A percentile compares a stretch with the other conserved stretches of the same genome.
Evolutionary conservation across 2,797 vertebrate genomes (phyloP).

Genomic region (Sphenopsis melanotis): DNA sequence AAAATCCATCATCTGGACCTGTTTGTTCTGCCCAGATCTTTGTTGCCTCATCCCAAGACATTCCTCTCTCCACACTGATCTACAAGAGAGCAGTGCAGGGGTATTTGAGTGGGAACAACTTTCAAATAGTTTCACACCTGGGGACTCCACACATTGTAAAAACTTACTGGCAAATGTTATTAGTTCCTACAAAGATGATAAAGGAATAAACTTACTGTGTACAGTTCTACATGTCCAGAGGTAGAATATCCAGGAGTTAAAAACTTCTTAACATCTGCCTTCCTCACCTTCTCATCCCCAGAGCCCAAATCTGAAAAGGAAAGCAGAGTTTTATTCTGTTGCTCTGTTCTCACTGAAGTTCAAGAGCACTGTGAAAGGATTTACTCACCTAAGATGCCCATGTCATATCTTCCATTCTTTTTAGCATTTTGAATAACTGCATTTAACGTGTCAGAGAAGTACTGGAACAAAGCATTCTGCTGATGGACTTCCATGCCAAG

Average conservation of each 20-base stretch:
- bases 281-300: slow-evolving; percentile 96
- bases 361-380: neutral
- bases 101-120: neutral
- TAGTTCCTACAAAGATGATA: neutral
- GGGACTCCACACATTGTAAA: neutral
- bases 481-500: slow-evolving; percentile 98
- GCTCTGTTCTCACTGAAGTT: neutral
- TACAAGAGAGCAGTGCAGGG: slow-evolving; percentile 33
- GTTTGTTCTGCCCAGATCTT: slow-evolving; percentile 94
- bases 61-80: slow-evolving; percentile 96
- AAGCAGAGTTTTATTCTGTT: neutral
- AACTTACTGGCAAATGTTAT: neutral
- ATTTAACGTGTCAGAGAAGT: slow-evolving; percentile 92
- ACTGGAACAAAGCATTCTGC: slow-evolving; percentile 97
- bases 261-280: slow-evolving; percentile 93
- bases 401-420: slow-evolving; percentile 95
- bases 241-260: slow-evolving; percentile 95
- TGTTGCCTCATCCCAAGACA: slow-evolving; percentile 98
- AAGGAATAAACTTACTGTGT: slow-evolving; percentile 82
- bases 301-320: slow-evolving; percentile 87
- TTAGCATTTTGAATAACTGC: slow-evolving; percentile 97
- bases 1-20: slow-evolving; percentile 95
- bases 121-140: neutral
- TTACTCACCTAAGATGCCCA: slow-evolving; percentile 94
- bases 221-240: slow-evolving; percentile 93